A percentile compares a stretch with the other conserved stretches of the same genome.
phyloP scores from a whole-genome alignment of 2,113 vertebrate species.

The Scopus umbretta region DNA sequence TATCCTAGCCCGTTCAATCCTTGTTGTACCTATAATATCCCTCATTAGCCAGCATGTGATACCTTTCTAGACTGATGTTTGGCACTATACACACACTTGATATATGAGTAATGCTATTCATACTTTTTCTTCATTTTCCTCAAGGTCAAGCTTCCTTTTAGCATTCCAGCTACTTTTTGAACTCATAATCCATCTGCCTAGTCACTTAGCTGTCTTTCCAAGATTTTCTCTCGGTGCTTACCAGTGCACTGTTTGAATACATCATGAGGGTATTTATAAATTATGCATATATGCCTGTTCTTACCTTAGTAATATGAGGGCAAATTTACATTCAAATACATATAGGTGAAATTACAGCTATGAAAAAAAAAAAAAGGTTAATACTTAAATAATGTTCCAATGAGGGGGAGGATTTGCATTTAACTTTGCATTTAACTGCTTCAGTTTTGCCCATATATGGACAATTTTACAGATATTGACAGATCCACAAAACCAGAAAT shows the following conservation, averaged over 20 bases:
- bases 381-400: background rate
- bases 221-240: background rate
- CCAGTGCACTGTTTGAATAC: background rate
- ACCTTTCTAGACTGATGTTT: background rate
- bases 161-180: constrained; percentile 6
- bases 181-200: constrained; percentile 39
- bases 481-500: background rate
- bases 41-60: background rate
- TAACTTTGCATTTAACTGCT: background rate
- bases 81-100: background rate
- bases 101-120: background rate
- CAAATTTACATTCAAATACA: background rate
- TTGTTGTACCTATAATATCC: background rate
- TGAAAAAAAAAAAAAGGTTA: background rate
- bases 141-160: constrained; percentile 18
- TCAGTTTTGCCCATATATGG: background rate
- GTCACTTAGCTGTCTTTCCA: background rate
- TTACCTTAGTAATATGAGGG: background rate
- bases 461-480: background rate
- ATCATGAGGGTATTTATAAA: constrained; percentile 12
- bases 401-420: background rate
- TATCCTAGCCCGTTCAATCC: background rate
- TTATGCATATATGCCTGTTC: background rate
- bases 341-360: background rate
- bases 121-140: background rate